Evolutionary conservation across 2,113 vertebrate species (phyloP).

Genomic region (Acanthochromis polyacanthus): DNA sequence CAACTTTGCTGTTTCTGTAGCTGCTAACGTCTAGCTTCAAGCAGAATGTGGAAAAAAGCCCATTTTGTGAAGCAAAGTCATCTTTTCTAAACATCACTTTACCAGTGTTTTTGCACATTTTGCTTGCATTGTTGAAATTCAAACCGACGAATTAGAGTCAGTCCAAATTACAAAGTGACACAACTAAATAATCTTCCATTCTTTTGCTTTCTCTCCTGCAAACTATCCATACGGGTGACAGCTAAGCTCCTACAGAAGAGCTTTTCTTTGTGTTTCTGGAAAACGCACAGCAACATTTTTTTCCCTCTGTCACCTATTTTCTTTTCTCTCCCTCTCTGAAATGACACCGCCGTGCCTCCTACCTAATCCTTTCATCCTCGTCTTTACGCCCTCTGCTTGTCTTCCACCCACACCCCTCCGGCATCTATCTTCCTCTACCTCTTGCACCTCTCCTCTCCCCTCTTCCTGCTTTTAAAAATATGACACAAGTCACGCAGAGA

Average conservation of each 20-base stretch:
- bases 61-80: background rate
- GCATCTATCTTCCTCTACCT: constrained; percentile 49
- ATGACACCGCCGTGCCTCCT: constrained; percentile 56
- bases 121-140: background rate
- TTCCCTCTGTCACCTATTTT: constrained; percentile 44
- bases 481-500: constrained; percentile 56
- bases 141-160: constrained; percentile 11
- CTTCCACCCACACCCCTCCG: constrained; percentile 52
- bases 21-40: too few relatives aligned
- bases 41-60: background rate
- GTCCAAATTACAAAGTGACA: background rate
- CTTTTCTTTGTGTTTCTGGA: constrained; percentile 21
- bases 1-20: background rate
- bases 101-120: background rate
- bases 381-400: constrained; percentile 45
- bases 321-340: constrained; percentile 24
- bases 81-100: background rate
- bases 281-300: constrained; percentile 10
- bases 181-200: constrained; percentile 8
- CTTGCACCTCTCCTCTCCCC: constrained; percentile 32
- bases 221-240: constrained; percentile 19
- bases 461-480: constrained; percentile 39
- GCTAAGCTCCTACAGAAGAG: background rate
- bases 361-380: constrained; percentile 74
- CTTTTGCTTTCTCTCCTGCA: constrained; percentile 8